Percentiles rank a stretch among this genome's conserved stretches.
These are phyloP conservation scores for Drosophila merina DNA, from an alignment of 2,888 invertebrate species.

Conservation along the genomic window DNA sequence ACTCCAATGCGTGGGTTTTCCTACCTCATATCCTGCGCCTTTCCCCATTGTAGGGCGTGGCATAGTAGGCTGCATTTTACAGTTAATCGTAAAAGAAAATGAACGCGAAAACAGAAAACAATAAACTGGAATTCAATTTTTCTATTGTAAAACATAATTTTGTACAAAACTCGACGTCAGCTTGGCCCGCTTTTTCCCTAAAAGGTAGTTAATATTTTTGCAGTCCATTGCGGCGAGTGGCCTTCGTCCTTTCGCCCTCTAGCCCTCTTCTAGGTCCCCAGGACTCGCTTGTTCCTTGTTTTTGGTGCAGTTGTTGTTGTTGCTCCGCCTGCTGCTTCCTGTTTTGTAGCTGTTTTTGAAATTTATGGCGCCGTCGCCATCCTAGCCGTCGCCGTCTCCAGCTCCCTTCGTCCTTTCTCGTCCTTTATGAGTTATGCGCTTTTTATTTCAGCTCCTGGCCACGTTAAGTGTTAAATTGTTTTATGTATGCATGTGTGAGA, in stretches of 20 bases:
- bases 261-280: no score
- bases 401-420: slow-evolving; percentile 40
- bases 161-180: slow-evolving; percentile 69
- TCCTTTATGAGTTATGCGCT: slow-evolving; percentile 74
- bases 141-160: slow-evolving; percentile 81
- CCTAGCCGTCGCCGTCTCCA: slow-evolving; percentile 24
- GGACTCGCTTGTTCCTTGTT: slow-evolving; percentile 22
- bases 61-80: slow-evolving; percentile 64
- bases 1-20: no score
- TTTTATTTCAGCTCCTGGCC: slow-evolving; percentile 61
- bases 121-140: slow-evolving; percentile 81
- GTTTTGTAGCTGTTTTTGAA: slow-evolving; percentile 66
- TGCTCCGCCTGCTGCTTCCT: slow-evolving; percentile 64
- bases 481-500: slow-evolving; percentile 60
- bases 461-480: slow-evolving; percentile 75
- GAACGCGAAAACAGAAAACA: slow-evolving; percentile 57
- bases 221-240: slow-evolving; percentile 46
- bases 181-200: slow-evolving; percentile 56
- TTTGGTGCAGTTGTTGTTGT: slow-evolving; percentile 28
- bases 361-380: slow-evolving; percentile 77
- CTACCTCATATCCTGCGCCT: neutral
- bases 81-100: slow-evolving; percentile 73
- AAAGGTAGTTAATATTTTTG: slow-evolving; percentile 74
- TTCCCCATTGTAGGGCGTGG: neutral
- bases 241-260: neutral